phyloP scores from a whole-genome alignment of 2,797 vertebrate species.

The Hipposideros larvatus region DNA sequence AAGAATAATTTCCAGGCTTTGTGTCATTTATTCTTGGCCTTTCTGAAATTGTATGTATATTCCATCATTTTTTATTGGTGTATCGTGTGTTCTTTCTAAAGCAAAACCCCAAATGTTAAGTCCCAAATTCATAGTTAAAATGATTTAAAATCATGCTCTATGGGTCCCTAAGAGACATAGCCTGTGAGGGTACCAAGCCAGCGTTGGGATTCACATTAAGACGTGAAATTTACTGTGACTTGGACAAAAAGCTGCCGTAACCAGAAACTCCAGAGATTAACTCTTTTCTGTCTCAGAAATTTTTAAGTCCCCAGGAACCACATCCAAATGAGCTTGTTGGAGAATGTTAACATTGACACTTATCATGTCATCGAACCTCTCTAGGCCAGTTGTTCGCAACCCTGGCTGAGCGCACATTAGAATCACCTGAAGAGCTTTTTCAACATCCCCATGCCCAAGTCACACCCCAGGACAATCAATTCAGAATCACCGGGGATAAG shows the following conservation, averaged over 20 bases:
- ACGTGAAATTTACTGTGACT: slow-evolving; percentile 48
- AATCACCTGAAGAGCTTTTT: not conserved
- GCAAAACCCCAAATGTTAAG: slow-evolving; percentile 58
- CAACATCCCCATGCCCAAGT: not conserved
- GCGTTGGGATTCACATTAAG: not conserved
- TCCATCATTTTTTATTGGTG: slow-evolving; percentile 28
- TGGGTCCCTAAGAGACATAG: not conserved
- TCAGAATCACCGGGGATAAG: not conserved
- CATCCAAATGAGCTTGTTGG: not conserved
- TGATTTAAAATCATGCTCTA: slow-evolving; percentile 12
- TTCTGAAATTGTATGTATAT: slow-evolving; percentile 40
- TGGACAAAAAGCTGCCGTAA: slow-evolving; percentile 49
- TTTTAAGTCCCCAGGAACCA: not conserved
- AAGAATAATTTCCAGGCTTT: not conserved
- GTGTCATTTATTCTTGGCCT: slow-evolving; percentile 5
- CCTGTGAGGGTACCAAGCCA: slow-evolving; percentile 22
- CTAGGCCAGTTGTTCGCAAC: not conserved
- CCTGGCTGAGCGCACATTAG: not conserved
- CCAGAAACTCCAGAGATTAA: slow-evolving; percentile 28
- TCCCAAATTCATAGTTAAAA: slow-evolving; percentile 37
- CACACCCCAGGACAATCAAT: not conserved
- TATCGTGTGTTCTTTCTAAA: slow-evolving; percentile 35
- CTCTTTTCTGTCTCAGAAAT: slow-evolving; percentile 44
- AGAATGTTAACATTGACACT: not conserved
- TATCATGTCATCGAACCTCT: not conserved